Conservation (phyloP, 2,113 vertebrate genomes). For the Anser cygnoides region DNA sequence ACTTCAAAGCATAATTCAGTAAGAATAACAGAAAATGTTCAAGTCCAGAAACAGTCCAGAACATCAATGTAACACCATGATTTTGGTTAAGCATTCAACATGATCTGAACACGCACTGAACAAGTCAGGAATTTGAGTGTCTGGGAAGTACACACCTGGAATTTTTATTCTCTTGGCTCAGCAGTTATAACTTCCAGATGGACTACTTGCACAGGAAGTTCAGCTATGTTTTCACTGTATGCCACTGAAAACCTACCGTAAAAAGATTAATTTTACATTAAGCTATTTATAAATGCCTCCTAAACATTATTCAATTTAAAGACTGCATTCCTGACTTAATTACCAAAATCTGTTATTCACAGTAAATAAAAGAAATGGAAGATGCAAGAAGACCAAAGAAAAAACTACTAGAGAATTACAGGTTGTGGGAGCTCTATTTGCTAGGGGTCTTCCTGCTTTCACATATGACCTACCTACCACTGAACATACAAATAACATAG, state of each 20-base stretch:
- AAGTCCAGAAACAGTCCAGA: neutral
- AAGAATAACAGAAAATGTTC: accelerated
- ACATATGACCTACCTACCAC: neutral
- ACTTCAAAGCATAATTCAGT: neutral
- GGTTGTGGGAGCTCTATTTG: neutral
- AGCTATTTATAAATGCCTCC: neutral
- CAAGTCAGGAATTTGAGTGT: neutral
- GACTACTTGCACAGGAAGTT: neutral
- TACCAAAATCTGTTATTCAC: neutral
- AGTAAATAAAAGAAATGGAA: neutral
- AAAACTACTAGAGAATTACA: neutral
- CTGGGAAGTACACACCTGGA: neutral
- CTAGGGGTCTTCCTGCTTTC: neutral
- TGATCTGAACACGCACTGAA: neutral
- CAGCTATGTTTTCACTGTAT: neutral
- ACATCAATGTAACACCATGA: neutral
- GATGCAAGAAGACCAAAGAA: neutral
- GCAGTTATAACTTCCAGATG: neutral
- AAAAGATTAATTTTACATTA: neutral
- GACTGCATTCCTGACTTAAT: neutral
- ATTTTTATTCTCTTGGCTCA: neutral
- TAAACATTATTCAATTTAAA: neutral
- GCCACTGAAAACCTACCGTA: neutral
- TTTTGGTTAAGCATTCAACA: neutral
- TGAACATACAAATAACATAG: accelerated